Base-by-base conservation (phyloP, 2,113 vertebrate genomes). In the Eubucco bourcierii region DNA sequence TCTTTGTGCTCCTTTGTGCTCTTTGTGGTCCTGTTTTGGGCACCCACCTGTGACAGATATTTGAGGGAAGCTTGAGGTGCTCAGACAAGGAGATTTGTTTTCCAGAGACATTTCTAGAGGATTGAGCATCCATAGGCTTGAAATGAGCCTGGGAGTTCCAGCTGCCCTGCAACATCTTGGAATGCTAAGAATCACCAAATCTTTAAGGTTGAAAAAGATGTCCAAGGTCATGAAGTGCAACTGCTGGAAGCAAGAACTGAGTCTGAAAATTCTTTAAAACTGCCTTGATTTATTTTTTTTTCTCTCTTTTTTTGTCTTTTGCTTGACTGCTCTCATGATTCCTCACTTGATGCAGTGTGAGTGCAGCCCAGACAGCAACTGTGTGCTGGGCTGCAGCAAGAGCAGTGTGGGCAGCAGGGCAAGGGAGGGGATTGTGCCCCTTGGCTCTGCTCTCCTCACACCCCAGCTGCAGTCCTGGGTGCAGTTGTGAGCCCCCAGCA, bases 331-430 rank as follows among this genome's bases (percentile, higher is more conserved):
- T 46, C 33, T 39, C 12, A 1, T 8, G 4, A 4, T 17, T 83
- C 39, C 58, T 56, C 52, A 0, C 28, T 10, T 3, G 15, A 0
- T 4, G n/a, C n/a, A n/a, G n/a, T n/a, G n/a, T n/a, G n/a, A n/a
- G n/a, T n/a, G n/a, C n/a, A n/a, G n/a, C n/a, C n/a, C n/a, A n/a
- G n/a, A n/a, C n/a, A n/a, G n/a, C n/a, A n/a, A n/a, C n/a, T n/a
- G n/a, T n/a, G n/a, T n/a, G n/a, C n/a, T n/a, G n/a, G n/a, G n/a
- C n/a, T n/a, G n/a, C n/a, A n/a, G n/a, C n/a, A n/a, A n/a, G n/a
- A n/a, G n/a, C n/a, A n/a, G n/a, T n/a, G n/a, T n/a, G n/a, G n/a
- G n/a, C n/a, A n/a, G n/a, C n/a, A n/a, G n/a, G n/a, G n/a, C n/a
- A n/a, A n/a, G n/a, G n/a, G n/a, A n/a, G n/a, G n/a, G n/a, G n/a